These are phyloP conservation scores for Rallus limicola DNA, from an alignment of 2,113 vertebrate genomes.

Conservation along the genomic window DNA sequence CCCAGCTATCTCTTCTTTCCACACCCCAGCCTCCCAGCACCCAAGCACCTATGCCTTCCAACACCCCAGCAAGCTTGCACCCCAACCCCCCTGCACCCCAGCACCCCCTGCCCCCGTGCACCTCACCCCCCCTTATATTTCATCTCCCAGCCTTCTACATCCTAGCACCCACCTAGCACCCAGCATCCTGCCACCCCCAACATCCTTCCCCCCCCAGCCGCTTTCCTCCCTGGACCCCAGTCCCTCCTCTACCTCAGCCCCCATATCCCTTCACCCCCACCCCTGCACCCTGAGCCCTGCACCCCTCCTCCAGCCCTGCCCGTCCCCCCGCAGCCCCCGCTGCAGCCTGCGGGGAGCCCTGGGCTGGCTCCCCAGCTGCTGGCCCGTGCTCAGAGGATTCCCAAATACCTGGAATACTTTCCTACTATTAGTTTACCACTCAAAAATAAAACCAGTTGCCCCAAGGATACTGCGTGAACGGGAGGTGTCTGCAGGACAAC, in stretches of 20 bases:
- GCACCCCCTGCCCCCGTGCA: background rate
- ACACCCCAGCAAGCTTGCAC: background rate
- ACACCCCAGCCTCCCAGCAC: background rate
- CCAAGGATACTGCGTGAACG: background rate
- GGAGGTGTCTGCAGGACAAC: background rate
- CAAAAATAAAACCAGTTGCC: constrained; percentile 7
- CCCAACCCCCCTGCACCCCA: no score
- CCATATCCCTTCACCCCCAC: background rate
- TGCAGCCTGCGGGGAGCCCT: background rate
- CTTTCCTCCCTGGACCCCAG: background rate
- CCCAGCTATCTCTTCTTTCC: background rate
- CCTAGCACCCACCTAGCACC: background rate
- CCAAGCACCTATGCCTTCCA: background rate
- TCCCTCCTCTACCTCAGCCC: background rate
- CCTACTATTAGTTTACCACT: background rate
- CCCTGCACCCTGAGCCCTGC: background rate
- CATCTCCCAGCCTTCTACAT: background rate
- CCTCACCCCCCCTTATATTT: background rate
- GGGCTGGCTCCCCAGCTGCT: background rate
- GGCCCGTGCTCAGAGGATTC: background rate
- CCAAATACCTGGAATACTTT: constrained; percentile 38
- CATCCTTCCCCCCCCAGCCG: background rate
- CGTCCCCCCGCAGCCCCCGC: background rate
- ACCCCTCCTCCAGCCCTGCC: background rate
- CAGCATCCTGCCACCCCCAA: background rate